Evolutionary conservation across 2,888 invertebrate species (phyloP).

Genomic region (Branchellion lobata): DNA sequence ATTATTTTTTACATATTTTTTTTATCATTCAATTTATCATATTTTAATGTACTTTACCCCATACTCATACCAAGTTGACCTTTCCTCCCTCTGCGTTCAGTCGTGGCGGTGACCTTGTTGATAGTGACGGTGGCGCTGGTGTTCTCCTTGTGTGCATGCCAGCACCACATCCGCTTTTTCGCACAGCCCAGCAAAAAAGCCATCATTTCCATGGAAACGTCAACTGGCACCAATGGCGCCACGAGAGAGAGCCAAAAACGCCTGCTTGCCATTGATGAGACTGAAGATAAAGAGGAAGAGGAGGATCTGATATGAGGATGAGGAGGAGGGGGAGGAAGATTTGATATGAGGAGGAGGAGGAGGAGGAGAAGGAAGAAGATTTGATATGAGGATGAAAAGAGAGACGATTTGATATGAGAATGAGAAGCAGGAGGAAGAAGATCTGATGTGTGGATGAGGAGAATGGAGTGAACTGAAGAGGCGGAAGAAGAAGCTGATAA

Average conservation of each 20-base stretch:
- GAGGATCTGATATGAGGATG: not conserved
- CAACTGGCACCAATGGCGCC: not conserved
- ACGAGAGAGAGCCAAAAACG: conserved; percentile 11
- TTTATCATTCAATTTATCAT: too few relatives aligned
- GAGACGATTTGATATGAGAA: not conserved
- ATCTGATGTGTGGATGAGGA: too few relatives aligned
- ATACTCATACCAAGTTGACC: too few relatives aligned
- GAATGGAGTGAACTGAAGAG: too few relatives aligned
- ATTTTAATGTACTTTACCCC: too few relatives aligned
- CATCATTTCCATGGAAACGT: not conserved
- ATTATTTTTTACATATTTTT: too few relatives aligned
- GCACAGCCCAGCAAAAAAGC: not conserved
- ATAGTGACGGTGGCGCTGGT: not conserved
- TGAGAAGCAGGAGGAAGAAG: too few relatives aligned
- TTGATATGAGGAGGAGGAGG: too few relatives aligned
- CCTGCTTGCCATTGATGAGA: conserved; percentile 22
- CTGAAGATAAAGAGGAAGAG: conserved; percentile 42
- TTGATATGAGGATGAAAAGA: not conserved
- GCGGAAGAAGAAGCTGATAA: too few relatives aligned
- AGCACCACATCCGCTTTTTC: conserved; percentile 26
- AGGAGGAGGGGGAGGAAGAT: too few relatives aligned
- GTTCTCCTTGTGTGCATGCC: conserved; percentile 31
- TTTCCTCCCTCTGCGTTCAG: not conserved
- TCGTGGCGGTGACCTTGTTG: not conserved
- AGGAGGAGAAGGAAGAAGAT: too few relatives aligned